Base-by-base conservation (phyloP, 2,113 vertebrate species). In the Spermophilus dauricus region DNA sequence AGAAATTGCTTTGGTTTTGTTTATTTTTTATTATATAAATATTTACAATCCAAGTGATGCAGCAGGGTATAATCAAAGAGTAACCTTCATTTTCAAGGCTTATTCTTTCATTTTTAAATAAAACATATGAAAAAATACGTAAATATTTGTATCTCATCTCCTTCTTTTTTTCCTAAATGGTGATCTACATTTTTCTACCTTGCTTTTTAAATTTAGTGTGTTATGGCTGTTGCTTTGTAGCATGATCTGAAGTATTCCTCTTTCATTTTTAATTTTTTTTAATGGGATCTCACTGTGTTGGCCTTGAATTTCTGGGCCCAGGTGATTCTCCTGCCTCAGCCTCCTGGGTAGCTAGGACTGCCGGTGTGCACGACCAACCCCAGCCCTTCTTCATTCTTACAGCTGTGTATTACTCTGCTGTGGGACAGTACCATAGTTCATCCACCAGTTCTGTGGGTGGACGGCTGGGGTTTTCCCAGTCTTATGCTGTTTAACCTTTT, bases 21-120 rank as follows among this genome's bases (percentile, higher is more conserved):
- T 53, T 69, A 65, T 75, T 82, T 88, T 92, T 81, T 69, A 37
- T 53, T 89, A 9, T 39, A 18, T 86, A 86, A 95, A 75, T 67
- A 83, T n/a, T 84, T 75, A 70, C 39, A 76, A 30, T 82, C 34
- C 48, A 63, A 34, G 8, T 73, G 7, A 12, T 7, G 26, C 5
- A 32, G 63, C 53, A 78, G 39, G 69, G 16, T 70, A 10, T 6
- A 51, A 28, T 81, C 45, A 22, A 22, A 85, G 78, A 42, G n/a
- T 73, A 56, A 56, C 17, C 24, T 76, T 81, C 69, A 75, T 86
- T 94, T 91, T 45, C 67, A 76, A 28, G 51, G 10, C 39, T 76
- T 86, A 70, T 65, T 17, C 58, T 86, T 96, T 83, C 30, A 86
- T 17, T 96, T 70, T 95, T 76, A 45, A 86, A 51, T 32, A 76